Evolutionary conservation across 2,888 invertebrate genomes (phyloP).

Genomic region (Caenorhabditis drosophilae): DNA sequence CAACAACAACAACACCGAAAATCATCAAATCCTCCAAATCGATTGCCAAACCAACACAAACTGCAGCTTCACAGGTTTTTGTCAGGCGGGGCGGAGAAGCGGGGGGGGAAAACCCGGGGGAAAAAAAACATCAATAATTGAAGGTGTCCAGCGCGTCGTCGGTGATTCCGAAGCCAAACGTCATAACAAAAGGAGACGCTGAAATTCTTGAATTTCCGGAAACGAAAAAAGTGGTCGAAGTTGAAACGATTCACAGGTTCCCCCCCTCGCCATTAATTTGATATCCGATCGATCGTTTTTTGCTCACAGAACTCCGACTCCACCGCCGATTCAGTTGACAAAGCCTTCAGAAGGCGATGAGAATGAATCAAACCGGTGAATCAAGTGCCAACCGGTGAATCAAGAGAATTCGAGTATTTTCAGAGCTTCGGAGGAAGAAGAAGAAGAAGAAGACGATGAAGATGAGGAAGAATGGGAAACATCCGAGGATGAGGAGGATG

Average conservation of each 20-base stretch:
- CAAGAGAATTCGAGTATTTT: too few relatives aligned
- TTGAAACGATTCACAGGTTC: constrained; percentile 22
- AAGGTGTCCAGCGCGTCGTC: constrained; percentile 13
- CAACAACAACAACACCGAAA: neutral
- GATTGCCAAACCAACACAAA: constrained; percentile 1
- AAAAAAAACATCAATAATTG: constrained; percentile 11
- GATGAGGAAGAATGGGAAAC: constrained; percentile 11
- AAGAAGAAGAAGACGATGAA: neutral
- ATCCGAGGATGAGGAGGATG: constrained; percentile 11
- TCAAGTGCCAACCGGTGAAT: too few relatives aligned
- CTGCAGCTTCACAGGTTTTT: constrained; percentile 13
- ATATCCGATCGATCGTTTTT: too few relatives aligned
- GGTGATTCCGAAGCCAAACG: constrained; percentile 19
- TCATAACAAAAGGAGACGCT: constrained; percentile 14
- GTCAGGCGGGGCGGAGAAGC: too few relatives aligned
- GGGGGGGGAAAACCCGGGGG: too few relatives aligned
- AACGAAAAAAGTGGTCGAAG: constrained; percentile 16
- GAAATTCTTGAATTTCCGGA: constrained; percentile 35
- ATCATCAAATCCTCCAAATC: neutral
- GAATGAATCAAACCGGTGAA: neutral
- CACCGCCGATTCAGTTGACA: constrained; percentile 1
- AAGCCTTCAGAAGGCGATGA: neutral
- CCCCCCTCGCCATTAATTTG: too few relatives aligned
- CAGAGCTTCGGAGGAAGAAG: neutral
- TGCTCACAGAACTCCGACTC: constrained; percentile 21